Evolutionary conservation across 2,113 vertebrate genomes (phyloP), one percentile per base, ranked within the genome.

Genomic region (Aspiorhynchus laticeps): DNA sequence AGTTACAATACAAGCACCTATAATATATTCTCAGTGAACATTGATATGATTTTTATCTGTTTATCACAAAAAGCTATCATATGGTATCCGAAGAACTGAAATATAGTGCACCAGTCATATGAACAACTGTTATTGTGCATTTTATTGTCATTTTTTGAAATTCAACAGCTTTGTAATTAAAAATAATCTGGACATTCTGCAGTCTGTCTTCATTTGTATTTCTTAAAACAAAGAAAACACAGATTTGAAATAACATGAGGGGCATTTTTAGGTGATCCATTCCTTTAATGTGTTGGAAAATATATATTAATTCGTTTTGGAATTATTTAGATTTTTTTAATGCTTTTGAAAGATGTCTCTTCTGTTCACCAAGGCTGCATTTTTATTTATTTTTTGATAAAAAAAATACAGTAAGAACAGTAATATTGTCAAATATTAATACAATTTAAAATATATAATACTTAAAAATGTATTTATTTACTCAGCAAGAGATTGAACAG

Each of bases 191-290:
- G 63, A 67, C 63, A 67, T 67, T 67, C 63, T 67, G 63, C 63
- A 67, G 1, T 67, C 63, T 67, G 56, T 61, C 56, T 61, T 67
- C 63, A 67, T 67, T 67, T 67, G 63, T 67, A 31, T 67, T 67
- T 12, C 63, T 15, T 67, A 7, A 67, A 67, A 67, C 63, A 67
- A 67, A 15, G 12, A 15, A 67, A 67, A 28, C 63, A 67, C 8
- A 61, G 24, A 24, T 61, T 61, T 3, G 24, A n/a, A 61, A 61
- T 67, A 28, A 67, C 63, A 67, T 17, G 63, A 67, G 28, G 26
- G 63, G 3, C 24, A 63, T 63, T 63, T 63, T 63, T 63, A 26
- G 61, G 61, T 63, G 24, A 63, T 12, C 24, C 28, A 26, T 26
- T 0, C 8, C 61, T 63, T 53, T 21, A 53, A 53, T 21, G 51